phyloP scores from a whole-genome alignment of 1,140 invertebrate genomes.

The Drosophila micromelanica region DNA sequence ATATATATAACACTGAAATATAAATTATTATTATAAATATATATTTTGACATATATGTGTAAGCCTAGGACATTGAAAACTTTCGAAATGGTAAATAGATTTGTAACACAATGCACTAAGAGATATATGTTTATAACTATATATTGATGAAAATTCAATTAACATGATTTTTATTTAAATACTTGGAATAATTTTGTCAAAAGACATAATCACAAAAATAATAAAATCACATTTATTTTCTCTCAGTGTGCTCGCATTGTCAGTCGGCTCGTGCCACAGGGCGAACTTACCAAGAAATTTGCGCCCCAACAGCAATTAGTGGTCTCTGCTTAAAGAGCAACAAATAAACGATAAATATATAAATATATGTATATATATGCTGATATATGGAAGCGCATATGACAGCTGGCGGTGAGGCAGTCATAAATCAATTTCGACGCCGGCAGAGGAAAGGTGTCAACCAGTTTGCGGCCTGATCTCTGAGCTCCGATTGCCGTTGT shows the following conservation, averaged over 20 bases:
- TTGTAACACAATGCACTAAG: neutral
- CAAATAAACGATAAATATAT: constrained; percentile 21
- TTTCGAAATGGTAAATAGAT: constrained; percentile 49
- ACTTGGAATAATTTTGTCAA: too few relatives aligned
- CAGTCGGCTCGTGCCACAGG: constrained; percentile 49
- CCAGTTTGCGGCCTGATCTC: constrained; percentile 25
- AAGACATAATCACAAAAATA: too few relatives aligned
- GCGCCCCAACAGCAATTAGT: constrained; percentile 58
- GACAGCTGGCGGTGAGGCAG: constrained; percentile 36
- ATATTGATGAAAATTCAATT: too few relatives aligned
- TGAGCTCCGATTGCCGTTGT: constrained; percentile 26
- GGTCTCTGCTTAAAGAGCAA: constrained; percentile 12
- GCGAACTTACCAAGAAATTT: constrained; percentile 40
- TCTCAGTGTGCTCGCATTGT: constrained; percentile 18
- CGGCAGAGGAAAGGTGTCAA: constrained; percentile 40
- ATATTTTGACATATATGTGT: neutral
- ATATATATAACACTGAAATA: constrained; percentile 34
- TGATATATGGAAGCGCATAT: constrained; percentile 46
- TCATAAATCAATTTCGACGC: constrained; percentile 64
- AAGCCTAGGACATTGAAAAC: constrained; percentile 52
- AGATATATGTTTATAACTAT: neutral
- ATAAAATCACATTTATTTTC: neutral
- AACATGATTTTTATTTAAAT: too few relatives aligned
- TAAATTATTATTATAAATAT: neutral
- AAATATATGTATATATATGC: constrained; percentile 17